Percentiles rank a stretch among this genome's conserved stretches.
Conservation (phyloP, 2,888 invertebrate genomes). For the Dorcus parallelipipedus region DNA sequence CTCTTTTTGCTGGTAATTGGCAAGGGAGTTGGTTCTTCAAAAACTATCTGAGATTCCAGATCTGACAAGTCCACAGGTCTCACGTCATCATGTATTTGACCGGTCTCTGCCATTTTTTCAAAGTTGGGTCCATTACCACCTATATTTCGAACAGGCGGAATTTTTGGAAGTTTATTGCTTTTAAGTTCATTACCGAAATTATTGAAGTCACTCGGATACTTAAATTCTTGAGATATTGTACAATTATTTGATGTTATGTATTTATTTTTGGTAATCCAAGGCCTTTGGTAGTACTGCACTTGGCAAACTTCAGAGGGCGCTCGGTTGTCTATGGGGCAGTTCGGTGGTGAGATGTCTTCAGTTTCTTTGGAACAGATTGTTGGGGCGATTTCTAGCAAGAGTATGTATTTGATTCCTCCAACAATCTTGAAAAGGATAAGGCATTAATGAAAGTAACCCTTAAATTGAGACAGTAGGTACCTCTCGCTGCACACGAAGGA, state of each 20-base stretch:
- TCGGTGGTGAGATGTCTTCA: slow-evolving; percentile 30
- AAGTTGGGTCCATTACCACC: slow-evolving; percentile 25
- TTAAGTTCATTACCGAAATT: slow-evolving; percentile 42
- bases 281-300: slow-evolving; percentile 62
- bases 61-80: slow-evolving; percentile 33
- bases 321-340: slow-evolving; percentile 33
- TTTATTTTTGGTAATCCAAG: slow-evolving; percentile 62
- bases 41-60: slow-evolving; percentile 41
- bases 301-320: slow-evolving; percentile 53
- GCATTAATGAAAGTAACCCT: slow-evolving; percentile 29
- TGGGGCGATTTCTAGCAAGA: slow-evolving; percentile 53
- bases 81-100: slow-evolving; percentile 41
- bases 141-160: slow-evolving; percentile 18
- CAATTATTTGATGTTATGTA: slow-evolving; percentile 65
- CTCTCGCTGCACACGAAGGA: slow-evolving; percentile 56
- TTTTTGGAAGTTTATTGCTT: slow-evolving; percentile 13
- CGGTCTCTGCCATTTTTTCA: slow-evolving; percentile 41
- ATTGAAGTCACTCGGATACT: slow-evolving; percentile 33
- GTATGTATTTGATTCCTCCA: slow-evolving; percentile 58
- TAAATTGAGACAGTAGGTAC: slow-evolving; percentile 47
- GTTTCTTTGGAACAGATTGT: slow-evolving; percentile 48
- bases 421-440: slow-evolving; percentile 49
- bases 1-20: slow-evolving; percentile 1
- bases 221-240: slow-evolving; percentile 56
- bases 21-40: background rate